Evolutionary conservation across 2,113 vertebrate species (phyloP), one percentile per base, ranked within the genome.

Genomic region (Boulengeromyrus knoepffleri): DNA sequence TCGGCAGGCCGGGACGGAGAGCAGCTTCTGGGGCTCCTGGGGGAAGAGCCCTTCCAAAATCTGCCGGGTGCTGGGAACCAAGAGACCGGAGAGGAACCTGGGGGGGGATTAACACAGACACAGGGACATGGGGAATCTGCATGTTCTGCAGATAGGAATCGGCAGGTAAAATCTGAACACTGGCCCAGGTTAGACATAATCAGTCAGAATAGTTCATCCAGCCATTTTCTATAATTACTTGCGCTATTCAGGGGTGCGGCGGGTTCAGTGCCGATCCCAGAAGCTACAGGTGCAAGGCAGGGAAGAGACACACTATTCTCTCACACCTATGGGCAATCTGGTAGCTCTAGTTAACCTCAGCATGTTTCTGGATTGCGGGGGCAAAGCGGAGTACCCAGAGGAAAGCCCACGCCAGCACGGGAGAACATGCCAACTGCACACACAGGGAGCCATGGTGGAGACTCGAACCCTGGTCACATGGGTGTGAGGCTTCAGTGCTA

Each of bases 41-140:
- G 74, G 89, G 39, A 94, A 94, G 47, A 94, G 84, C 31, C 92
- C 92, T 52, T 92, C 90, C 58, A 94, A 85, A 66, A 93, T 93
- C 5, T 88, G 85, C n/a, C 90, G 92, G 45, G 92, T 93, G 74
- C 89, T 90, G 13, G 93, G 92, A 46, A 93, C 92, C 36, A 94
- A 52, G 45, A 94, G 89, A 52, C 93, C 93, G 45, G 91, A 93
- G 19, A 94, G 91, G 89, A 94, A 94, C 77, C 93, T 94, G 89
- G 5, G 89, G 15, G 15, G 0, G 50, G 27, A 52, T 39, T 36
- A 39, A 39, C 31, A 77, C 13, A 21, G 39, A 39, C 31, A 77
- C 13, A 21, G 31, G 31, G 5, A 70, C 8, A 27, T 31, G 31
- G 31, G 12, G 1, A 9, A 39, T 77, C 27, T 39, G 27, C n/a